phyloP scores from a whole-genome alignment of 1,140 invertebrate species.

The Phymastichus coffea region DNA sequence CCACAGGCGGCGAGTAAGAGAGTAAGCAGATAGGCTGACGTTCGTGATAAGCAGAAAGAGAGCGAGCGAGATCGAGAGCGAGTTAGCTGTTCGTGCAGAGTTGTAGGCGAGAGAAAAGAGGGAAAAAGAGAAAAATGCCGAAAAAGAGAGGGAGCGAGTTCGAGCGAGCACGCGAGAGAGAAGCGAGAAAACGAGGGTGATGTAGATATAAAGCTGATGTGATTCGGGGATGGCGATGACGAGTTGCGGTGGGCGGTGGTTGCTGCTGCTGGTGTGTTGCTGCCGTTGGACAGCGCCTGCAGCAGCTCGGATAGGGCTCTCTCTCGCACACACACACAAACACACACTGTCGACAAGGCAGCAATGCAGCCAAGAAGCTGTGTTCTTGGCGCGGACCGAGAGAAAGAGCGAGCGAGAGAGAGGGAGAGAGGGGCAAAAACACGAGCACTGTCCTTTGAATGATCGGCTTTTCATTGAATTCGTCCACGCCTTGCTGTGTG shows the following conservation, averaged over 20 bases:
- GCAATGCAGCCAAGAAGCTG: too few species aligned
- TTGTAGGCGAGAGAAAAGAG: slow-evolving; percentile 38
- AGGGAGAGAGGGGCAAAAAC: background rate
- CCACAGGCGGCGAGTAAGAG: slow-evolving; percentile 58
- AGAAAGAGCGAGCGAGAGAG: slow-evolving; percentile 27
- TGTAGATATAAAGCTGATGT: too few species aligned
- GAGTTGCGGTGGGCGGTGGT: slow-evolving; percentile 3
- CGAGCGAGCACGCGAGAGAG: too few species aligned
- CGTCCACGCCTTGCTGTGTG: too few species aligned
- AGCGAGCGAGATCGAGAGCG: slow-evolving; percentile 47
- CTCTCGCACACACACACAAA: too few species aligned
- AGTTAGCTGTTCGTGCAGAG: slow-evolving; percentile 37
- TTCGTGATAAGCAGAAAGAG: slow-evolving; percentile 53
- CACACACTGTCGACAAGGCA: too few species aligned
- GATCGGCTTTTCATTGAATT: too few species aligned
- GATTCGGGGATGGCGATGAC: slow-evolving; percentile 10
- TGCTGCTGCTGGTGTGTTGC: background rate
- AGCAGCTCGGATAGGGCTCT: too few species aligned
- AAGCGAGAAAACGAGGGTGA: too few species aligned
- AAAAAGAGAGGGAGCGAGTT: slow-evolving; percentile 15
- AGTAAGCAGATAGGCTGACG: too few species aligned
- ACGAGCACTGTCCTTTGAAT: background rate
- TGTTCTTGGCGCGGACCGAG: too few species aligned
- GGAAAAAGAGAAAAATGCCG: slow-evolving; percentile 41
- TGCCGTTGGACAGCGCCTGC: background rate